Evolutionary conservation across 2,797 vertebrate species (phyloP), one percentile per base, ranked within the genome.

Genomic region (Hemitrygon akajei): DNA sequence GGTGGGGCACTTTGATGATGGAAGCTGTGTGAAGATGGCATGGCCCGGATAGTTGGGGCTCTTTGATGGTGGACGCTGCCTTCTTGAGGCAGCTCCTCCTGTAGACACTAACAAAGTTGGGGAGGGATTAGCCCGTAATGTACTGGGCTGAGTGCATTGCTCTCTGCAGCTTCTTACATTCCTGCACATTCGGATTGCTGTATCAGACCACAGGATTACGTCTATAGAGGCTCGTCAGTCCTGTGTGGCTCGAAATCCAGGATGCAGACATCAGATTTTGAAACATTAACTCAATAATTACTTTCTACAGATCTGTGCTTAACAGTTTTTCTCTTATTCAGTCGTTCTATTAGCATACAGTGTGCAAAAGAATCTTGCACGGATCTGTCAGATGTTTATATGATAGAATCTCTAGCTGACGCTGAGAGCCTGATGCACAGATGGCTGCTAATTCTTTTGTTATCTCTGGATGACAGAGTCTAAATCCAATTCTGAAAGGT

Each of bases 391-490:
- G 12, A 56, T 93, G 40, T 93, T 75, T 93, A 40, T n/a, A 56
- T 56, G 25, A 75, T 58, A 14, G 73, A 76, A 71, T 47, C 91
- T 76, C 30, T 40, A 75, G 69, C 40, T 93, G 91, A 93, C 71
- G 47, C 66, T 30, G 47, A 56, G 47, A 27, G 25, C 40, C 40
- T 93, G 37, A 76, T 56, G 27, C 91, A 76, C 91, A 93, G 91
- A 93, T 93, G 91, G 73, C 56, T n/a, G n/a, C 40, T 76, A 71
- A 25, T 75, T 76, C 30, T 12, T 10, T 34, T 25, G 34, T 75
- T 75, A 73, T 92, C 71, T 73, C 56, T 75, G 69, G 91, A 92
- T 75, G 71, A 75, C 91, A 92, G 71, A 76, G 91, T 93, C 76
- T 71, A 93, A 47, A 93, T n/a, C 25, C 71, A 93, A 58, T 20